Base-by-base conservation (phyloP, 2,888 invertebrate species). In the Fragum whitleyi region DNA sequence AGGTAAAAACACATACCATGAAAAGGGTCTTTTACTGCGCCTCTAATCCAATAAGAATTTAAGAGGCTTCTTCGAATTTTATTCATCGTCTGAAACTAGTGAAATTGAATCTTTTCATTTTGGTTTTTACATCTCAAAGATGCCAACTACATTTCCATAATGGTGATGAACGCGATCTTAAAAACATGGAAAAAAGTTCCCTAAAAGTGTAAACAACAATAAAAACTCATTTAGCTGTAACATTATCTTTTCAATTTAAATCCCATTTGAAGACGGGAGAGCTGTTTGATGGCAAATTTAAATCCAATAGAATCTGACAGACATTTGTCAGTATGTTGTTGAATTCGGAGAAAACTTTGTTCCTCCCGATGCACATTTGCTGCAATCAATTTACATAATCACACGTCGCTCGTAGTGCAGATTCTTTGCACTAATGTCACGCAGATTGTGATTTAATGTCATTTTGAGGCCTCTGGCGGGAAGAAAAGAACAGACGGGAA, bases 351-450 rank as follows among this genome's bases (percentile, higher is more conserved):
- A 21, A 29, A 74, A 62, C 67, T 78, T 78, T 78, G 73, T 68
- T 67, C 67, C 68, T 65, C 74, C 61, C 69, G 29, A 51, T 73
- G 72, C 70, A 74, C 81, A 81, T 73, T 74, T 68, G 71, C 71
- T 82, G 78, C 78, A 82, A 73, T 59, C 82, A 78, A 75, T 82
- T 82, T 78, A 75, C 78, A 78, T 82, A 82, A 82, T 82, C 72
- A 71, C 69, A 39, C 78, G 62, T 72, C 78, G 47, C 62, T 69
- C 62, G 39, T 55, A 21, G 69, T 42, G 70, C 77, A 67, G 77
- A 77, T 74, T 59, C 59, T 72, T 70, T 47, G 77, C 68, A 74
- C 71, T 74, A 57, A 55, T 77, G 81, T 81, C 81, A 77, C 67
- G 67, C 36, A 57, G 59, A 71, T 68, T 73, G 80, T 72, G 71